A percentile compares a stretch with the other conserved stretches of the same genome.
Evolutionary conservation across 1,140 invertebrate species (phyloP).

Genomic region (Drosophila navojoa): DNA sequence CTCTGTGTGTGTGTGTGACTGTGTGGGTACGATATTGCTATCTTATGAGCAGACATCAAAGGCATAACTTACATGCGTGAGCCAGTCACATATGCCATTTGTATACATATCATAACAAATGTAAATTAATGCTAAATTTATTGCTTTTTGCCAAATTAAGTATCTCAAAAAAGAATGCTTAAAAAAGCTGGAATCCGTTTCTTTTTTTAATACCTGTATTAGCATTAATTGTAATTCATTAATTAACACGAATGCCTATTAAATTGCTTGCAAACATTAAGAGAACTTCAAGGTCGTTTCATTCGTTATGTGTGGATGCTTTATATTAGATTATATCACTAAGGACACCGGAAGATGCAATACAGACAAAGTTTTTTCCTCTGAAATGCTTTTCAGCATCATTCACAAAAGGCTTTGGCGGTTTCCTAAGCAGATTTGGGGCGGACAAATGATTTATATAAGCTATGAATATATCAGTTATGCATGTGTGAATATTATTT

Average conservation of each 20-base stretch:
- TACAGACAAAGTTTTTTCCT: no score
- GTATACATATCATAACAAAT: neutral
- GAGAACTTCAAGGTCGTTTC: no score
- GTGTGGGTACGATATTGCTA: constrained; percentile 20
- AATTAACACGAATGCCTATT: no score
- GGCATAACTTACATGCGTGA: constrained; percentile 19
- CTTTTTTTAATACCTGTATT: neutral
- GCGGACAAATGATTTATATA: constrained; percentile 42
- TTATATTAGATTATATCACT: no score
- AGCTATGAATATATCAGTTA: constrained; percentile 33
- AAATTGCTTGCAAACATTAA: no score
- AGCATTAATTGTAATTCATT: neutral
- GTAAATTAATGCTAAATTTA: neutral
- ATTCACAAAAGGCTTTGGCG: neutral
- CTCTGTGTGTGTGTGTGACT: neutral
- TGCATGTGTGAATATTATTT: constrained; percentile 22
- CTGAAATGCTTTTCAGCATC: no score
- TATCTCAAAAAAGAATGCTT: neutral
- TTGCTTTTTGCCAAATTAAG: neutral
- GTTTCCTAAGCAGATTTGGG: neutral
- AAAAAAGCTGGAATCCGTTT: neutral
- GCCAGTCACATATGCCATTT: constrained; percentile 7
- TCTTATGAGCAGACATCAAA: constrained; percentile 30
- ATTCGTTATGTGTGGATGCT: no score
- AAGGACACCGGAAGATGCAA: no score